phyloP scores from a whole-genome alignment of 92 coral and sea anemone genomes.

The Isaurus tuberculatus region DNA sequence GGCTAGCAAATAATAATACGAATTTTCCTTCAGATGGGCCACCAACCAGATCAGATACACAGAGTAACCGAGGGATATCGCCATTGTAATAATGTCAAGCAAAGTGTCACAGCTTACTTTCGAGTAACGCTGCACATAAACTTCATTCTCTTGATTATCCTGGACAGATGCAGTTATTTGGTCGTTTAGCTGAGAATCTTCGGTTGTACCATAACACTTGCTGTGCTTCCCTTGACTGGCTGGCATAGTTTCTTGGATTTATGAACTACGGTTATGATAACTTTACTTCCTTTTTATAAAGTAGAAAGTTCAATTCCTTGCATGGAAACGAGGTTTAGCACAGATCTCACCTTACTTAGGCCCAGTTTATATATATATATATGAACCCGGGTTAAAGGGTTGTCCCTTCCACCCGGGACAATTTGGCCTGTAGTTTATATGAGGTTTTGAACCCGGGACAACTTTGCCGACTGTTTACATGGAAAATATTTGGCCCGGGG shows the following conservation, averaged over 20 bases:
- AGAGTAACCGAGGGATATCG: background rate
- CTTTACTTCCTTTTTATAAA: too few relatives aligned
- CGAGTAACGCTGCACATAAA: background rate
- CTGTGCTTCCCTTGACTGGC: background rate
- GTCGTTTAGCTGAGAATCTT: background rate
- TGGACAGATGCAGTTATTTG: background rate
- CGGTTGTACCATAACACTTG: background rate
- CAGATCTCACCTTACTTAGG: too few relatives aligned
- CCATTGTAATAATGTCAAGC: background rate
- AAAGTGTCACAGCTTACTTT: background rate
- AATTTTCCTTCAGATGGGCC: background rate
- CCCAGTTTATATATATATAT: too few relatives aligned
- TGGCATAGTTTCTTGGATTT: background rate
- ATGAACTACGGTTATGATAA: too few relatives aligned
- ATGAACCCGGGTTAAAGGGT: too few relatives aligned
- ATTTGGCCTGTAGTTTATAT: too few relatives aligned
- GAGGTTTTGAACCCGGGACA: too few relatives aligned
- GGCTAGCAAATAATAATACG: background rate
- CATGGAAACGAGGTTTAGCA: background rate
- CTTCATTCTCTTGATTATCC: background rate
- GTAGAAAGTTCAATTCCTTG: too few relatives aligned
- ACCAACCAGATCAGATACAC: conserved; percentile 17
- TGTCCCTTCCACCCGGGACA: too few relatives aligned
- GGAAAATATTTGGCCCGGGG: too few relatives aligned
- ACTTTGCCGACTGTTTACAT: too few relatives aligned